phyloP scores from a whole-genome alignment of 2,888 invertebrate genomes.

The Rotaria magnacalcarata region DNA sequence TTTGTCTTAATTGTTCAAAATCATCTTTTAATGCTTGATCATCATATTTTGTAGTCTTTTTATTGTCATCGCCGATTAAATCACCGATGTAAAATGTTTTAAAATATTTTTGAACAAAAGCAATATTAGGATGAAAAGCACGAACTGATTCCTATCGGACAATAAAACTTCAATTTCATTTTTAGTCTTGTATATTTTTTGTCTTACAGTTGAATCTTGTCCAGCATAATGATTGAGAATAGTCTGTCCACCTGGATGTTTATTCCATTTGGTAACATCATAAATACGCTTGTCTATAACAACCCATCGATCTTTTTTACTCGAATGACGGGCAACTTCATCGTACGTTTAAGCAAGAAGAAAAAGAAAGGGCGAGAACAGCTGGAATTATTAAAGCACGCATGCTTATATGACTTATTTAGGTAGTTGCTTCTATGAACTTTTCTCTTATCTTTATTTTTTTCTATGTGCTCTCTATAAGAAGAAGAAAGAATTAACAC shows the following conservation, averaged over 20 bases:
- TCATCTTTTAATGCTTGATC: constrained; percentile 48
- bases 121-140: constrained; percentile 54
- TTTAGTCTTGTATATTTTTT: background rate
- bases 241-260: constrained; percentile 57
- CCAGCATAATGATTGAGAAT: constrained; percentile 57
- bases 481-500: background rate
- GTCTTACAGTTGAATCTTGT: constrained; percentile 51
- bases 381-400: background rate
- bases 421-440: background rate
- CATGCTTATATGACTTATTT: too few species aligned
- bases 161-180: background rate
- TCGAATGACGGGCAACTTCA: constrained; percentile 52
- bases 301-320: constrained; percentile 54
- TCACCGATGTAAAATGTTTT: constrained; percentile 53
- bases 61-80: constrained; percentile 47
- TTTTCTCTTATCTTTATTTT: background rate
- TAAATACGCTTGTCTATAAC: constrained; percentile 57
- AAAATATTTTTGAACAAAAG: constrained; percentile 52
- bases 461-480: background rate
- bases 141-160: constrained; percentile 53
- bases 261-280: constrained; percentile 55
- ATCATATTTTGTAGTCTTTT: background rate
- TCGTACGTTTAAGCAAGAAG: background rate
- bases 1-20: constrained; percentile 52
- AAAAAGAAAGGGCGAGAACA: background rate